phyloP scores from a whole-genome alignment of 1,140 invertebrate genomes.

The Amyelois transitella region DNA sequence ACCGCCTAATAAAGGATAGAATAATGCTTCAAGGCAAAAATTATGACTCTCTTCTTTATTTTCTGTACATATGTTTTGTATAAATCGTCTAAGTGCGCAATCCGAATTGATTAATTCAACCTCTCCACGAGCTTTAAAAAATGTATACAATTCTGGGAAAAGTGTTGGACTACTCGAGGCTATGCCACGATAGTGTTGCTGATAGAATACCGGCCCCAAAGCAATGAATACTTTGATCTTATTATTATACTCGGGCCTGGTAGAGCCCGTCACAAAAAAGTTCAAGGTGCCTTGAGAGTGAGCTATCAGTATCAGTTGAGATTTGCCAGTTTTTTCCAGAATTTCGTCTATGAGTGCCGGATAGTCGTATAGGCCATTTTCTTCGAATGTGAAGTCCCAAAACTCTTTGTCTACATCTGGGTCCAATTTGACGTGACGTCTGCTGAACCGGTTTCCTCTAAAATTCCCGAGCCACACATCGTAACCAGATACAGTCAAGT shows the following conservation, averaged over 20 bases:
- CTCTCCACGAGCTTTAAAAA: conserved; percentile 13
- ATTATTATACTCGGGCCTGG: not conserved
- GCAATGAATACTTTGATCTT: conserved; percentile 42
- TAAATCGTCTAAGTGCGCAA: too few species aligned
- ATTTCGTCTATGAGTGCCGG: not conserved
- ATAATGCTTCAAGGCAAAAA: not conserved
- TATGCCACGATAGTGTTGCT: conserved; percentile 22
- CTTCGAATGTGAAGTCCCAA: conserved; percentile 71
- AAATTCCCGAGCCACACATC: too few species aligned
- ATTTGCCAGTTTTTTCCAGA: not conserved
- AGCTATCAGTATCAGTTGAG: not conserved
- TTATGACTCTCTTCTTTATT: not conserved
- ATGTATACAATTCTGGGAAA: conserved; percentile 11
- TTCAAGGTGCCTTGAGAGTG: not conserved
- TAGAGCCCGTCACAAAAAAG: not conserved
- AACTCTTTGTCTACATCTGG: conserved; percentile 62
- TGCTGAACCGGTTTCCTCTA: conserved; percentile 77
- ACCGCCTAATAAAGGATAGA: conserved; percentile 12
- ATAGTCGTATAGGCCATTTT: not conserved
- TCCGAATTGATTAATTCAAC: too few species aligned
- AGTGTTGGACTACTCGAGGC: too few species aligned
- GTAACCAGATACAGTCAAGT: conserved; percentile 64
- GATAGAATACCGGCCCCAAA: conserved; percentile 77
- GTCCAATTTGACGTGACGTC: conserved; percentile 69
- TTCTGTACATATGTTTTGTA: not conserved